Evolutionary conservation across 1,140 invertebrate species (phyloP).

Genomic region (Orchesella cincta): DNA sequence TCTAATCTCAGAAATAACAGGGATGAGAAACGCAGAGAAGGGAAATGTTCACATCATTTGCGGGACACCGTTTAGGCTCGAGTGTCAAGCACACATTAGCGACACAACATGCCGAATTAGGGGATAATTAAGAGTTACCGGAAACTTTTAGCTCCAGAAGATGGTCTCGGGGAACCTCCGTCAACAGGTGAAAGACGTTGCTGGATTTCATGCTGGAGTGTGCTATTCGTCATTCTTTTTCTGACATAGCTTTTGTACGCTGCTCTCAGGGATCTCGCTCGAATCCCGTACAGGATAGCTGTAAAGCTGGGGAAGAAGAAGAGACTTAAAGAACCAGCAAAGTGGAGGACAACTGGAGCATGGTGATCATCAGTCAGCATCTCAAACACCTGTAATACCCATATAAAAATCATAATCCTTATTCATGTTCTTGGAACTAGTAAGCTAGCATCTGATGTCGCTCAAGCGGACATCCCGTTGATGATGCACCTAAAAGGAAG

Average conservation of each 20-base stretch:
- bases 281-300: constrained; percentile 48
- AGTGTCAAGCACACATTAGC: neutral
- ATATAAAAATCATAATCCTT: too few relatives aligned
- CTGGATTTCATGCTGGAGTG: constrained; percentile 50
- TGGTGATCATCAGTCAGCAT: constrained; percentile 29
- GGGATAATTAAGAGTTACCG: constrained; percentile 39
- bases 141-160: constrained; percentile 50
- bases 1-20: too few relatives aligned
- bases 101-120: neutral
- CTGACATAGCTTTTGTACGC: constrained; percentile 50
- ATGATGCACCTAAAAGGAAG: neutral
- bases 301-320: constrained; percentile 46
- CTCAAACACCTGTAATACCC: constrained; percentile 44
- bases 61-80: too few relatives aligned
- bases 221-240: constrained; percentile 50
- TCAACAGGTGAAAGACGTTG: constrained; percentile 51
- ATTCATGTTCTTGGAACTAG: too few relatives aligned
- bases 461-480: too few relatives aligned
- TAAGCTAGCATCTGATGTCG: too few relatives aligned
- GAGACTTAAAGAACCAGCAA: constrained; percentile 44
- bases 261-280: constrained; percentile 48
- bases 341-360: constrained; percentile 39
- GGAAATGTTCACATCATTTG: too few relatives aligned
- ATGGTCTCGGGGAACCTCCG: constrained; percentile 46
- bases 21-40: too few relatives aligned